Evolutionary conservation across 1,140 invertebrate species (phyloP).

Genomic region (Lethrus apterus): DNA sequence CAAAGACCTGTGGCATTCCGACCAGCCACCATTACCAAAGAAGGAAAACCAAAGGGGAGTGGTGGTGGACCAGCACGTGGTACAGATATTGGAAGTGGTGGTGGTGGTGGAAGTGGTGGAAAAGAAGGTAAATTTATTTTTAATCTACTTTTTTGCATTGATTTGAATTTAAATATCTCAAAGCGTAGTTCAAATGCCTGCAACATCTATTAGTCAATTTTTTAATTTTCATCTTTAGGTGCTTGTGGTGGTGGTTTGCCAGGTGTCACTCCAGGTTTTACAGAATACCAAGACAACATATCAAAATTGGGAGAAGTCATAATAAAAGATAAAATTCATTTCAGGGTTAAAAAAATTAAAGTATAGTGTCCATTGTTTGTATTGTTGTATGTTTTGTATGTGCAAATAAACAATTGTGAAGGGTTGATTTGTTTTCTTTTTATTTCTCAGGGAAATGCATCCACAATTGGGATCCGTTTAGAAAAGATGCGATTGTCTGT

Average conservation of each 20-base stretch:
- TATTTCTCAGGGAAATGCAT: no score
- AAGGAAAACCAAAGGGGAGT: conserved; percentile 3
- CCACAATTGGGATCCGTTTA: no score
- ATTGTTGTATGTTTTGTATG: no score
- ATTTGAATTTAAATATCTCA: conserved; percentile 1
- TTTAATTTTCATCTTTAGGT: background rate
- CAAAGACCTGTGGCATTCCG: conserved; percentile 41
- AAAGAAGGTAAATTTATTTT: conserved; percentile 4
- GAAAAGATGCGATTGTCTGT: no score
- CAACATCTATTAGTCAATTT: conserved; percentile 4
- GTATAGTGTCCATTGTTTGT: no score
- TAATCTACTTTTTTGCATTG: conserved; percentile 7
- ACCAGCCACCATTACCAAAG: conserved; percentile 20
- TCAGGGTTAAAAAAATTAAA: no score
- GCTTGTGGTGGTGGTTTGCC: background rate
- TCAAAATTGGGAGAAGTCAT: conserved; percentile 49
- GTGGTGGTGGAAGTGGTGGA: conserved; percentile 9
- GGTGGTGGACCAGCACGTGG: conserved; percentile 14
- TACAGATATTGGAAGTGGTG: conserved; percentile 10
- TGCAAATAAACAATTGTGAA: no score
- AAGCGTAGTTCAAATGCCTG: background rate
- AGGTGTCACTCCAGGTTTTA: conserved; percentile 32
- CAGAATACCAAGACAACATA: conserved; percentile 53
- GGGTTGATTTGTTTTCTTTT: no score
- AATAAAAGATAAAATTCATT: conserved; percentile 49